These are phyloP conservation scores for Carcina quercana DNA, from an alignment of 2,888 invertebrate species.

Conservation along the genomic window DNA sequence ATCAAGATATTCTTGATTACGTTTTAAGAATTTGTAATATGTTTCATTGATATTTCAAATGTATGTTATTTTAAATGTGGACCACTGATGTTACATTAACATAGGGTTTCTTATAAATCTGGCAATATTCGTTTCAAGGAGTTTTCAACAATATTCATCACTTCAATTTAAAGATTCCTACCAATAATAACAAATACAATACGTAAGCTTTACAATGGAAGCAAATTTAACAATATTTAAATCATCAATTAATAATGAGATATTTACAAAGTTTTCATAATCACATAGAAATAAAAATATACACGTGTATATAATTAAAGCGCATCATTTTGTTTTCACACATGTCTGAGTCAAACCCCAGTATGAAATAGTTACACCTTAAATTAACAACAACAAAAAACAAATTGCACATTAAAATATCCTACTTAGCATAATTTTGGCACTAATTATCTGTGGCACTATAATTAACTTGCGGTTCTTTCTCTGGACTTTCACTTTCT, in stretches of 20 bases:
- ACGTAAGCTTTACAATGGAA: slow-evolving; percentile 61
- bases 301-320: slow-evolving; percentile 58
- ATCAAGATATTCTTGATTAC: slow-evolving; percentile 48
- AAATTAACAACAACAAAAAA: slow-evolving; percentile 63
- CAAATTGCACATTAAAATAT: slow-evolving; percentile 71
- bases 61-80: slow-evolving; percentile 48
- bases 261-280: slow-evolving; percentile 61
- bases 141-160: slow-evolving; percentile 29
- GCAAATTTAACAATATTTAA: slow-evolving; percentile 66
- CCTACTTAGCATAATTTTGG: slow-evolving; percentile 75
- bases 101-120: slow-evolving; percentile 15
- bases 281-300: slow-evolving; percentile 50
- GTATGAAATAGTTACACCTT: slow-evolving; percentile 56
- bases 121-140: slow-evolving; percentile 15
- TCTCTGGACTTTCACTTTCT: slow-evolving; percentile 56
- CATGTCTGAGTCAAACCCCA: slow-evolving; percentile 54
- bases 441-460: slow-evolving; percentile 78
- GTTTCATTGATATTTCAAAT: slow-evolving; percentile 67
- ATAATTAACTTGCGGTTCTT: slow-evolving; percentile 65
- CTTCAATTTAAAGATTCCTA: slow-evolving; percentile 44
- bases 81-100: slow-evolving; percentile 41
- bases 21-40: slow-evolving; percentile 55
- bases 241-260: slow-evolving; percentile 49
- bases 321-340: slow-evolving; percentile 67
- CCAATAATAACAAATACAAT: slow-evolving; percentile 44